Conservation (phyloP, 2,888 invertebrate species). For the Nowickia ferox region DNA sequence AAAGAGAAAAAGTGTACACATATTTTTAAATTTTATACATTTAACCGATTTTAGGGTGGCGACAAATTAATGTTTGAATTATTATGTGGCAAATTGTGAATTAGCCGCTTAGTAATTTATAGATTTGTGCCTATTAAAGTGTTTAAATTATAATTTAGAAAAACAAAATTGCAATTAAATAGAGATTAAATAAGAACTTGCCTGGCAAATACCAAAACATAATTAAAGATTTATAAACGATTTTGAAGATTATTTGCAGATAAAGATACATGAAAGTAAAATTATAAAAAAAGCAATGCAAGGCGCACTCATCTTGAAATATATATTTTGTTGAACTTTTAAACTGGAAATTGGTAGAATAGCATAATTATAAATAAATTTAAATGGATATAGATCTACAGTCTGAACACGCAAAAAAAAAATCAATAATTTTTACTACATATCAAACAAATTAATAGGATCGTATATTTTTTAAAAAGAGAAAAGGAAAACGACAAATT, state of each 20-base stretch:
- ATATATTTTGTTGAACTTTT: too few species aligned
- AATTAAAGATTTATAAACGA: neutral
- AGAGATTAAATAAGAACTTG: conserved; percentile 35
- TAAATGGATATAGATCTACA: too few species aligned
- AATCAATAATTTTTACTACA: too few species aligned
- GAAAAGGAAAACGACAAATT: too few species aligned
- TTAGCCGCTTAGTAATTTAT: conserved; percentile 73
- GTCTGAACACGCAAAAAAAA: too few species aligned
- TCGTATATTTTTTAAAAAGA: too few species aligned
- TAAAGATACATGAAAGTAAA: neutral
- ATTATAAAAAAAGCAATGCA: neutral
- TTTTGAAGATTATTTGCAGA: neutral
- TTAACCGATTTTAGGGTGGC: conserved; percentile 67
- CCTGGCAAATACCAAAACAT: neutral
- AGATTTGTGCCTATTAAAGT: conserved; percentile 66
- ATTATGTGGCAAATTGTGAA: conserved; percentile 76
- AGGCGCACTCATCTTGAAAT: too few species aligned
- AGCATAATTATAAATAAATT: too few species aligned
- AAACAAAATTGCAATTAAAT: conserved; percentile 26
- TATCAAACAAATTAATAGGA: too few species aligned
- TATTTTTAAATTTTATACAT: conserved; percentile 47
- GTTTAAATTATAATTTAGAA: conserved; percentile 60
- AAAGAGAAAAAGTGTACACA: neutral
- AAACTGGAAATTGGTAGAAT: too few species aligned
- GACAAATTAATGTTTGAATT: conserved; percentile 75